Percentiles rank a stretch among this genome's conserved stretches.
These are phyloP conservation scores for Squalus acanthias DNA, from an alignment of 2,797 vertebrate species.

Conservation along the genomic window DNA sequence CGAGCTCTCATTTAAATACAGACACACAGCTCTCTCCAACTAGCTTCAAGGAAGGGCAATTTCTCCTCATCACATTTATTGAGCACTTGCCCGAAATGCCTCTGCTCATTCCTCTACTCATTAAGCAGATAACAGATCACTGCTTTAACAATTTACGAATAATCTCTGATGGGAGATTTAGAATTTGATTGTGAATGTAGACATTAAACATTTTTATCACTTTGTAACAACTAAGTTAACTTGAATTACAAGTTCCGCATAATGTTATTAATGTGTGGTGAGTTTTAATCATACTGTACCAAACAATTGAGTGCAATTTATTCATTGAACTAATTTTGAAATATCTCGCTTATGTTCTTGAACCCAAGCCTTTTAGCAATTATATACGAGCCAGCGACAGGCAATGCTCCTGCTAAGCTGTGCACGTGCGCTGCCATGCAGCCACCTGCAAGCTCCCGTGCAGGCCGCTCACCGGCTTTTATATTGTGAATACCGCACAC, in stretches of 20 bases:
- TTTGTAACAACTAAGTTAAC: not conserved
- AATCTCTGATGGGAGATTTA: not conserved
- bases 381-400: no score
- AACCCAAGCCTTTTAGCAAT: no score
- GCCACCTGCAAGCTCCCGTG: no score
- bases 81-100: not conserved
- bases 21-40: not conserved
- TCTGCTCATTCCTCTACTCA: no score
- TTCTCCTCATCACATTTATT: not conserved
- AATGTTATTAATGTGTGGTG: not conserved
- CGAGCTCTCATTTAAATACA: not conserved
- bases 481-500: no score
- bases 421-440: no score
- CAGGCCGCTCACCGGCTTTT: no score
- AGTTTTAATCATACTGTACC: not conserved
- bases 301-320: not conserved
- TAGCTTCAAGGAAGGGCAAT: not conserved
- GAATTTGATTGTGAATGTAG: not conserved
- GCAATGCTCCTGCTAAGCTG: no score
- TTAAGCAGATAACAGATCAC: no score
- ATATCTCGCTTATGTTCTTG: no score
- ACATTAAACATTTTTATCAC: not conserved
- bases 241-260: no score
- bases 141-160: not conserved
- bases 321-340: no score